Percentiles rank a stretch among this genome's conserved stretches.
Evolutionary conservation across 2,113 vertebrate genomes (phyloP).

Genomic region (Tachysurus vachellii): DNA sequence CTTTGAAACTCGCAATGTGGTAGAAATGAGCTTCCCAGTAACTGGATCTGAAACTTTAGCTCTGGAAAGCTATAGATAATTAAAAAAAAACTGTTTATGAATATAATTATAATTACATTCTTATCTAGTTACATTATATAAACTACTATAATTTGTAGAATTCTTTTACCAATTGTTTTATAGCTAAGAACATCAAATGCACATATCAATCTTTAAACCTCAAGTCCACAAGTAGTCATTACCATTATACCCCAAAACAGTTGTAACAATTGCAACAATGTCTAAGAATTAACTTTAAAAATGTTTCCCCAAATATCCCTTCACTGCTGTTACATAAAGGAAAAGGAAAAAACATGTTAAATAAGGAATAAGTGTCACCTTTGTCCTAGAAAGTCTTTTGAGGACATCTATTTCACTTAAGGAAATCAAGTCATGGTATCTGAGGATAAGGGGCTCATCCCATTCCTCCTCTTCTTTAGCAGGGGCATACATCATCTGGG

Average conservation of each 20-base stretch:
- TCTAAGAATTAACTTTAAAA: background rate
- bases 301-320: too few relatives aligned
- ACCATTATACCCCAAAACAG: background rate
- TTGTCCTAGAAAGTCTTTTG: slow-evolving; percentile 54
- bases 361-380: slow-evolving; percentile 40
- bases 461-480: slow-evolving; percentile 58
- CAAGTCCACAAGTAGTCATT: background rate
- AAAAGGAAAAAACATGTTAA: background rate
- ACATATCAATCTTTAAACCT: background rate
- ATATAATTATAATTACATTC: too few relatives aligned
- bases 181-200: background rate
- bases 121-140: background rate
- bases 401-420: slow-evolving; percentile 50
- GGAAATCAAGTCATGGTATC: slow-evolving; percentile 54
- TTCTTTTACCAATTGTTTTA: background rate
- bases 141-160: background rate
- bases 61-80: slow-evolving; percentile 53
- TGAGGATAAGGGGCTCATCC: slow-evolving; percentile 51
- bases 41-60: slow-evolving; percentile 47
- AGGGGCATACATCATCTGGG: slow-evolving; percentile 40
- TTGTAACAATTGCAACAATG: background rate
- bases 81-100: background rate
- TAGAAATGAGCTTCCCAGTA: slow-evolving; percentile 25
- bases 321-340: background rate
- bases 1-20: slow-evolving; percentile 54